Conservation (phyloP, 1,140 invertebrate genomes). For the Steinernema feltiae region DNA sequence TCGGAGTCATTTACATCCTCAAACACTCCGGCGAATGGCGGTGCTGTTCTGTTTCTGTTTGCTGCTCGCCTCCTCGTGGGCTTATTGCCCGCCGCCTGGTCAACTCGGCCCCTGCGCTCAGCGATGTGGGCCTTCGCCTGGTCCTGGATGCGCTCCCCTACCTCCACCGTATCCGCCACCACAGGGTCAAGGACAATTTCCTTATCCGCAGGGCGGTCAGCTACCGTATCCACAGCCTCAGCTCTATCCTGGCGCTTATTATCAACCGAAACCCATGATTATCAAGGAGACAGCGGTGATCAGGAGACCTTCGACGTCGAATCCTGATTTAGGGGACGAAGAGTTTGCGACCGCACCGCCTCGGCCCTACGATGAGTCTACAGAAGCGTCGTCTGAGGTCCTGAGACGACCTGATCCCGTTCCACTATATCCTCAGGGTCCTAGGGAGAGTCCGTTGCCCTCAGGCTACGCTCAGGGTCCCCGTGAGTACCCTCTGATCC, state of each 20-base stretch:
- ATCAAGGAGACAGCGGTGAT: conserved; percentile 3
- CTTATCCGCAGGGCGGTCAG: neutral
- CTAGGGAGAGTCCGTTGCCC: neutral
- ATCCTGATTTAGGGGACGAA: neutral
- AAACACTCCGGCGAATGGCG: neutral
- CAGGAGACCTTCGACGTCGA: neutral
- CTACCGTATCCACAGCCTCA: neutral
- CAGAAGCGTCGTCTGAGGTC: neutral
- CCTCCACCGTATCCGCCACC: neutral
- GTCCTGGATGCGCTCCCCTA: neutral
- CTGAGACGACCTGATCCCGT: neutral
- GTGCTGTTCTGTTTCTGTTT: neutral
- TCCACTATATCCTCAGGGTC: neutral
- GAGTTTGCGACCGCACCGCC: neutral
- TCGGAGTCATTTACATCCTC: neutral
- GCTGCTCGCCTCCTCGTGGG: neutral
- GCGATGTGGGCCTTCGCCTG: neutral
- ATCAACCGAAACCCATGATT: neutral
- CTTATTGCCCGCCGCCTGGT: neutral
- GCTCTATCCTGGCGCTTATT: neutral
- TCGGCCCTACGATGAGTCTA: neutral
- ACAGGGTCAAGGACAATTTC: neutral
- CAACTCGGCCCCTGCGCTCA: neutral
- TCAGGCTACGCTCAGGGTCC: neutral
- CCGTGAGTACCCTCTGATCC: neutral